Base-by-base conservation (phyloP, 2,113 vertebrate species). In the Nicator chloris region DNA sequence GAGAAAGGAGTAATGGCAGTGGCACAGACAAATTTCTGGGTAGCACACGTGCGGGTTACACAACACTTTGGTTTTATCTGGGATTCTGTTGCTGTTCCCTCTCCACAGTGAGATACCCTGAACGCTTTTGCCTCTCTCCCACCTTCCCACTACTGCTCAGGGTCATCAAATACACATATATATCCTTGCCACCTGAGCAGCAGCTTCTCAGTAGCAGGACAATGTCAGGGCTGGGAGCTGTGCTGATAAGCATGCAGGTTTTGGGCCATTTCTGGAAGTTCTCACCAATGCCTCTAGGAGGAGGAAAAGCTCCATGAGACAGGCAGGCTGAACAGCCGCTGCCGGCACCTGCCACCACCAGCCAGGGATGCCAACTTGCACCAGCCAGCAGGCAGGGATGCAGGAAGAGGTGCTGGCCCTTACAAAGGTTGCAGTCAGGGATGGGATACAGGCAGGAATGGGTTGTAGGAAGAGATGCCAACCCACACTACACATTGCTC, bases 281-380 rank as follows among this genome's bases (percentile, higher is more conserved):
- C 91, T 88, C 86, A 23, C 7, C 61, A 84, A n/a, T 23, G 68
- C 95, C 96, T 94, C 96, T 92, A 97, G 96, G 91, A 93, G 96
- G 95, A 96, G 92, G 51, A 92, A 95, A 94, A 94, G 88, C 83
- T 92, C 84, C 86, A 80, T 7, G 49, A 91, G 64, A 79, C 3
- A 86, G 78, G 54, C 61, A n/a, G 30, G 24, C 53, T 60, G 65
- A 93, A 42, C 44, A 68, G 75, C 30, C 23, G 9, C 40, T 49
- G 45, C 28, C 0, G 0, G 19, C 30, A 79, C 76, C 56, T 6
- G 4, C 71, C 39, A 49, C 31, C 1, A 4, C 11, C 49, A 66
- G n/a, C 27, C 56, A 63, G 21, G 15, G 37, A 73, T 7, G 16
- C 22, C 44, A 50, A 17, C 16, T 15, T 42, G 33, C 73, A 31